Percentiles rank a stretch among this genome's conserved stretches.
These are phyloP conservation scores for Mythimna albipuncta DNA, from an alignment of 2,888 invertebrate genomes.

Conservation along the genomic window DNA sequence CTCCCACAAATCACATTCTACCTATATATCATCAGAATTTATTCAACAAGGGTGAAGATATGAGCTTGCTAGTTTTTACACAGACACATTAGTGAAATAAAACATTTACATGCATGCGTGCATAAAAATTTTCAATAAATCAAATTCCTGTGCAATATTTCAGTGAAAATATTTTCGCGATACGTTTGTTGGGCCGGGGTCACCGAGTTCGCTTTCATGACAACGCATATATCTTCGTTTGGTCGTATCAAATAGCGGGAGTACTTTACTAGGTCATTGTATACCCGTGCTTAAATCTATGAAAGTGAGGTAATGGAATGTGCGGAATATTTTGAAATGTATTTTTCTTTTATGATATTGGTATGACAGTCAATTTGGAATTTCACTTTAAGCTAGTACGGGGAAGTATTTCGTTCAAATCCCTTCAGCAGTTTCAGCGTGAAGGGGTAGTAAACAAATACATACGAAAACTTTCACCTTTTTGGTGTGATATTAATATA, in stretches of 20 bases:
- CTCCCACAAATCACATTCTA: neutral
- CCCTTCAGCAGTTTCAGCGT: too few relatives aligned
- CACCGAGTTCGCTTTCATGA: constrained; percentile 49
- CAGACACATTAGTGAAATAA: constrained; percentile 33
- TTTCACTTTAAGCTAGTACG: neutral
- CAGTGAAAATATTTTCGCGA: constrained; percentile 53
- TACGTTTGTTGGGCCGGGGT: constrained; percentile 35
- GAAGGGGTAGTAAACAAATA: too few relatives aligned
- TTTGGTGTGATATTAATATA: too few relatives aligned
- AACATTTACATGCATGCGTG: constrained; percentile 41
- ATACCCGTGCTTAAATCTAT: constrained; percentile 29
- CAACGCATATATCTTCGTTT: constrained; percentile 64
- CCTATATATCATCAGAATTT: neutral
- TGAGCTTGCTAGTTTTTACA: constrained; percentile 11
- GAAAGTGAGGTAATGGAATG: constrained; percentile 19
- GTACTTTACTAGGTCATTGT: constrained; percentile 49
- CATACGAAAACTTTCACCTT: too few relatives aligned
- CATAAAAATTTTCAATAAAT: constrained; percentile 56
- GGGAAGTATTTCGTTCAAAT: too few relatives aligned
- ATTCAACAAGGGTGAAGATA: neutral
- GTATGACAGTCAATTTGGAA: neutral
- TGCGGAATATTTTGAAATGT: constrained; percentile 12
- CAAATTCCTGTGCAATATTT: constrained; percentile 55
- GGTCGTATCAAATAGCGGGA: constrained; percentile 53
- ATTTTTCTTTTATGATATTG: neutral